These are phyloP conservation scores for Dryobotodes eremita DNA, from an alignment of 2,888 invertebrate genomes.

Conservation along the genomic window DNA sequence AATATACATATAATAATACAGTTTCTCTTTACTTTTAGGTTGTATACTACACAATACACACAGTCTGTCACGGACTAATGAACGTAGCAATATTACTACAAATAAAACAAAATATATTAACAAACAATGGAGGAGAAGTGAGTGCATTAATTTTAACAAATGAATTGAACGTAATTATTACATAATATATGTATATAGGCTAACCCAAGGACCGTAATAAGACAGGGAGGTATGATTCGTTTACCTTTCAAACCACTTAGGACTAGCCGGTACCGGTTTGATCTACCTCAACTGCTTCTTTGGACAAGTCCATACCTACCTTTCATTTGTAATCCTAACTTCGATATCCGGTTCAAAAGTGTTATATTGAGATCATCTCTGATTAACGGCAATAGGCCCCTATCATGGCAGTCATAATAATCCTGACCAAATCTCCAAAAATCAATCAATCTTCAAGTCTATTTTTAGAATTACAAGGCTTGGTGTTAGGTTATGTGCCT, in stretches of 20 bases:
- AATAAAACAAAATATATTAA: slow-evolving; percentile 6
- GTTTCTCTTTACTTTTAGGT: slow-evolving; percentile 22
- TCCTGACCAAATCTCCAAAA: too few species aligned
- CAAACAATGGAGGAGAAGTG: neutral
- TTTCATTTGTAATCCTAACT: too few species aligned
- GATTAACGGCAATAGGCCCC: neutral
- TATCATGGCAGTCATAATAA: neutral
- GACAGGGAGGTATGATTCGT: neutral
- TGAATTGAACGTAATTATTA: neutral
- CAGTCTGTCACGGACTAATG: slow-evolving; percentile 37
- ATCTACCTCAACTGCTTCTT: neutral
- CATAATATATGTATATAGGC: too few species aligned
- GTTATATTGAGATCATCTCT: neutral
- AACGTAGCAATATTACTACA: slow-evolving; percentile 16
- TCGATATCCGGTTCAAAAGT: neutral
- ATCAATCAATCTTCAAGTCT: neutral
- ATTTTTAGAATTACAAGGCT: neutral
- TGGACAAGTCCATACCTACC: neutral
- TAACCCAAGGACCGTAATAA: too few species aligned
- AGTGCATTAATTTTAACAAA: neutral
- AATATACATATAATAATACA: neutral
- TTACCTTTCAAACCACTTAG: too few species aligned
- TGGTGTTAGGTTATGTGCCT: neutral
- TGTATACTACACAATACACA: slow-evolving; percentile 23
- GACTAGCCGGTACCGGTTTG: too few species aligned